Evolutionary conservation across 2,797 vertebrate genomes (phyloP).

Genomic region (Ispidina picta): DNA sequence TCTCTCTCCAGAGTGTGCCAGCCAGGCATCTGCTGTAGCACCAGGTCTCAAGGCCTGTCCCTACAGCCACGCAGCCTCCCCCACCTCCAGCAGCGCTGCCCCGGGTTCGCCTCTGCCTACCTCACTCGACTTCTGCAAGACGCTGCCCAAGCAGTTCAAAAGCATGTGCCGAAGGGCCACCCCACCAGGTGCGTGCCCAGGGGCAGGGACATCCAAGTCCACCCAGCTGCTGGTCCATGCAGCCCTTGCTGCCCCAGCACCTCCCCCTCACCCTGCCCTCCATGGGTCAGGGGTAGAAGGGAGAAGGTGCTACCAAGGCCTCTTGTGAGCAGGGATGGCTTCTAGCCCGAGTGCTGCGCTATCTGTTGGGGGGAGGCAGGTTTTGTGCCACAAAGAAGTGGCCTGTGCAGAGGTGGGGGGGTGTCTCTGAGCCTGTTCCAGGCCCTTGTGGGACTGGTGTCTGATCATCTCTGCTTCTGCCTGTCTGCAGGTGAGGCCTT

Average conservation of each 20-base stretch:
- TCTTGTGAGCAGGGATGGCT: background rate
- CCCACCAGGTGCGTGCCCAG: conserved; percentile 82
- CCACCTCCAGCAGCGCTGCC: conserved; percentile 77
- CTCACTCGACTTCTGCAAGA: conserved; percentile 93
- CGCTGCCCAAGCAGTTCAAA: conserved; percentile 94
- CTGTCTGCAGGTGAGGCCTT: conserved; percentile 91
- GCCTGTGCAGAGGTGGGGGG: background rate
- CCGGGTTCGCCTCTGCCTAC: conserved; percentile 86
- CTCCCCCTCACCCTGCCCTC: background rate
- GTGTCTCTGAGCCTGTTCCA: background rate
- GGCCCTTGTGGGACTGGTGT: rapidly evolving
- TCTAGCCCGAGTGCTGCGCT: rapidly evolving
- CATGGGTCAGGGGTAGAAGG: background rate
- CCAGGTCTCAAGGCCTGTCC: conserved; percentile 88
- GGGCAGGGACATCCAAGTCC: background rate
- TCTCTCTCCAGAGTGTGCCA: conserved; percentile 49
- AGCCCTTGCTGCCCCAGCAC: background rate
- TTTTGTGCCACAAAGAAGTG: background rate
- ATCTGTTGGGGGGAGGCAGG: background rate
- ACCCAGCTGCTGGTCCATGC: background rate
- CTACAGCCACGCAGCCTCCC: conserved; percentile 87
- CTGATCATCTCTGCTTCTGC: conserved; percentile 13
- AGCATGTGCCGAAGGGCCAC: conserved; percentile 92
- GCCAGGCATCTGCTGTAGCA: conserved; percentile 78
- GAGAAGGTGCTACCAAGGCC: rapidly evolving